Evolutionary conservation across 2,797 vertebrate species (phyloP), one percentile per base, ranked within the genome.

Genomic region (Paramormyrops hopkinsi): DNA sequence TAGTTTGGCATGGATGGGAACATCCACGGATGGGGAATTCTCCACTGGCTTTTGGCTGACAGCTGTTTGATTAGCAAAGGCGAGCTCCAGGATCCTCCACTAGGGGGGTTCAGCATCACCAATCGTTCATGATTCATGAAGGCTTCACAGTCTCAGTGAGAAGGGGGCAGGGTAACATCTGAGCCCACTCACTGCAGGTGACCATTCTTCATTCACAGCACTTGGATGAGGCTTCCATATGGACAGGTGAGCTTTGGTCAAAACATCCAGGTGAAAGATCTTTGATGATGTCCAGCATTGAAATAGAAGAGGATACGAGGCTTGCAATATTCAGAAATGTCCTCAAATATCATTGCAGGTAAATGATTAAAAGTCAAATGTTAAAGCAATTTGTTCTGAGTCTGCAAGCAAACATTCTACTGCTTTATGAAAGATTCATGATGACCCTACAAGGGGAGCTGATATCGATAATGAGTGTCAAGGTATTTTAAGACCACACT

Each of bases 301-400:
- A 79, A 37, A 17, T 5, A 76, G 14, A 19, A 44, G 33, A 79
- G 37, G 12, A 44, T 79, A 44, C 25, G 14, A 41, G 17, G 14
- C 73, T 19, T 79, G 7, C 6, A n/a, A 2, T n/a, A 79, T 44
- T 44, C 73, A 44, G 5, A 6, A 79, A 41, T 79, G 73, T 44
- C 37, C 37, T 79, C 73, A 79, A 79, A 79, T 19, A 6, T 79
- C 73, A 44, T 44, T 79, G 33, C 73, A 79, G 17, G 17, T 79
- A 44, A 41, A 79, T 79, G 14, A 79, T 44, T 44, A 41, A 79
- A 79, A 89, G 54, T 48, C 73, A 83, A 73, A 76, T 22, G 25
- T 41, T 46, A 76, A 73, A 89, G 84, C 89, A 73, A 86, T 87
- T 89, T 86, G 83, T 89, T 89, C 22, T 44, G 46, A 25, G 89